Percentiles rank a stretch among this genome's conserved stretches.
phyloP scores from a whole-genome alignment of 2,797 vertebrate species.

The Urocyon cinereoargenteus region DNA sequence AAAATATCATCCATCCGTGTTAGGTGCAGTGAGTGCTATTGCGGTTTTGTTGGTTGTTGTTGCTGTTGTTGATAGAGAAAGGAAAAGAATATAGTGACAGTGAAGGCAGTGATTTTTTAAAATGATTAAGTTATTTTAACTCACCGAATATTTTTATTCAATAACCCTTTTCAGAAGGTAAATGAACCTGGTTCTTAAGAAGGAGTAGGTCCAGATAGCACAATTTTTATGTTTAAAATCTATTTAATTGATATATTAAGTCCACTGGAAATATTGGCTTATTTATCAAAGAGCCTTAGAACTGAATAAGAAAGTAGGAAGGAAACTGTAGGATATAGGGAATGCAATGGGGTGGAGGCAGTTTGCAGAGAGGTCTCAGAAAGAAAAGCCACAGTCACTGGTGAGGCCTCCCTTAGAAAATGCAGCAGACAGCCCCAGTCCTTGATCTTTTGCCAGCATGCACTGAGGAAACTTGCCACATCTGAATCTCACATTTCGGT shows the following conservation, averaged over 20 bases:
- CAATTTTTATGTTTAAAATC: constrained; percentile 42
- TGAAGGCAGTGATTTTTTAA: neutral
- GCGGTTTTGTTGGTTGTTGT: neutral
- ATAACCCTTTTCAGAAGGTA: constrained; percentile 48
- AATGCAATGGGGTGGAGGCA: constrained; percentile 11
- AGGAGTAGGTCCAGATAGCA: neutral
- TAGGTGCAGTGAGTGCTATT: neutral
- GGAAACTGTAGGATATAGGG: neutral
- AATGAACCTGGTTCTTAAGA: constrained; percentile 25
- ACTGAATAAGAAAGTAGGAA: constrained; percentile 50
- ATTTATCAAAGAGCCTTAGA: constrained; percentile 60
- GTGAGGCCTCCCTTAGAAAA: constrained; percentile 61
- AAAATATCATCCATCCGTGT: neutral
- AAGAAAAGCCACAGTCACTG: constrained; percentile 43
- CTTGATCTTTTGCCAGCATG: constrained; percentile 66
- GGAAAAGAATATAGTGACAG: neutral
- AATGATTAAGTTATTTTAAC: constrained; percentile 51
- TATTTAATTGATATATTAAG: constrained; percentile 31
- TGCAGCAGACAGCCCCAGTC: constrained; percentile 25
- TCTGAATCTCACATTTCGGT: constrained; percentile 61
- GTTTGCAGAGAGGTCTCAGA: constrained; percentile 46
- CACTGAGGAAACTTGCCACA: constrained; percentile 55
- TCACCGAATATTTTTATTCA: constrained; percentile 40
- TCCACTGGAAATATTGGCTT: constrained; percentile 11
- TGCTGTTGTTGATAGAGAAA: neutral